Evolutionary conservation across 2,113 vertebrate genomes (phyloP).

Genomic region (Nothocercus nigrocapillus): DNA sequence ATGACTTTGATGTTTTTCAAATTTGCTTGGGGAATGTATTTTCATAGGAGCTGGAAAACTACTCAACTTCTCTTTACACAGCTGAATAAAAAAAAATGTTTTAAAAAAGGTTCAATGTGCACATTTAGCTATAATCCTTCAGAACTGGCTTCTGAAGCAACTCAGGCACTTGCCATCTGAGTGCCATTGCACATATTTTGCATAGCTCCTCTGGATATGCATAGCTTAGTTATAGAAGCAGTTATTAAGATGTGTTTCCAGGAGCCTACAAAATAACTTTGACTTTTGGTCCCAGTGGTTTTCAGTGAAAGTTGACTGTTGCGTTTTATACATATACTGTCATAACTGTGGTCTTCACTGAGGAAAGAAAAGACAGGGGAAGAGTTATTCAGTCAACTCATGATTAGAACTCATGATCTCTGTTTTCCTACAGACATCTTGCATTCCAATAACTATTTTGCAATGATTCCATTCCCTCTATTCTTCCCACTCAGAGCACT

Average conservation of each 20-base stretch:
- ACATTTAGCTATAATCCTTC: background rate
- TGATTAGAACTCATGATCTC: background rate
- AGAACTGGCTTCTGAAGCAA: background rate
- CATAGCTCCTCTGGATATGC: background rate
- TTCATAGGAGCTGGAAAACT: background rate
- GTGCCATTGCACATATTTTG: background rate
- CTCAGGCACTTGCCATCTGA: background rate
- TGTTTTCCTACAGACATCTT: background rate
- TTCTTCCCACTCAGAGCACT: background rate
- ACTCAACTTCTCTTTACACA: background rate
- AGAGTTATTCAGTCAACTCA: background rate
- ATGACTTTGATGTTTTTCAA: constrained; percentile 5
- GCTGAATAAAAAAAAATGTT: background rate
- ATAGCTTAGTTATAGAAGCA: background rate
- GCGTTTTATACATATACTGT: background rate
- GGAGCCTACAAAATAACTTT: background rate
- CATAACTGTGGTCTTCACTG: background rate
- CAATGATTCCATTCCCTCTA: background rate
- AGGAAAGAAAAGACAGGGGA: background rate
- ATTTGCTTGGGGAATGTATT: background rate
- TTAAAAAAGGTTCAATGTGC: background rate
- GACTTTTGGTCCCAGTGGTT: background rate
- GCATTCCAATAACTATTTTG: background rate
- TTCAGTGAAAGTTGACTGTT: background rate
- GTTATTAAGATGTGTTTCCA: background rate